These are phyloP conservation scores for Quiscalus mexicanus DNA, from an alignment of 2,113 vertebrate genomes.

Conservation along the genomic window DNA sequence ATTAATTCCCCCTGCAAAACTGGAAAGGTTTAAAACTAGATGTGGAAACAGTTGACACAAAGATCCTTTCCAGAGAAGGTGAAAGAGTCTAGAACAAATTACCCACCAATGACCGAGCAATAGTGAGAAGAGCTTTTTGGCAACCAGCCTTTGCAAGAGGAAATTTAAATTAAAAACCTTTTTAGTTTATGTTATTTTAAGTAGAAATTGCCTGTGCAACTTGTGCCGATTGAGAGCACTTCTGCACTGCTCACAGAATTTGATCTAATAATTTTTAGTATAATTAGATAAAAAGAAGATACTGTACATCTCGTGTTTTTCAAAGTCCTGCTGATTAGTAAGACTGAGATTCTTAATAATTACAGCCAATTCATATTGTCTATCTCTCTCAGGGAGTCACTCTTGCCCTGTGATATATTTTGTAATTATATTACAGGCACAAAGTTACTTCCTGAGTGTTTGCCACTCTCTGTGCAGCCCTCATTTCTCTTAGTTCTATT, in stretches of 20 bases:
- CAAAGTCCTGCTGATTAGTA: not conserved
- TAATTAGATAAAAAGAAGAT: not conserved
- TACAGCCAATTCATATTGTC: not conserved
- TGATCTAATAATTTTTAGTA: not conserved
- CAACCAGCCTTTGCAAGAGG: not conserved
- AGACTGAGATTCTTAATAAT: not conserved
- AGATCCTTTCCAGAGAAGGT: not conserved
- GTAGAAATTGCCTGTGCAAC: not conserved
- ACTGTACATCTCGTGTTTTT: not conserved
- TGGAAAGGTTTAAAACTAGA: not conserved
- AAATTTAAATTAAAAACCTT: constrained; percentile 31
- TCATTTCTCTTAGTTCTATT: not conserved
- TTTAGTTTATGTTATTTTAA: not conserved
- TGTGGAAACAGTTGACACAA: not conserved
- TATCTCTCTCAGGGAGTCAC: not conserved
- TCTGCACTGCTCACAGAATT: not conserved
- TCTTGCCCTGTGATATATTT: not conserved
- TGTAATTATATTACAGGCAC: not conserved
- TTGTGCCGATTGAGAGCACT: not conserved
- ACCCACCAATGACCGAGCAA: not conserved
- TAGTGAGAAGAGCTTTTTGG: constrained; percentile 2
- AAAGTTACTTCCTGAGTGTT: not conserved
- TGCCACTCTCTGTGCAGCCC: not conserved
- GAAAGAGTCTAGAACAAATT: constrained; percentile 17
- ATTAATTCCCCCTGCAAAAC: not conserved